Evolutionary conservation across 2,113 vertebrate species (phyloP), one percentile per base, ranked within the genome.

Genomic region (Zeus faber): DNA sequence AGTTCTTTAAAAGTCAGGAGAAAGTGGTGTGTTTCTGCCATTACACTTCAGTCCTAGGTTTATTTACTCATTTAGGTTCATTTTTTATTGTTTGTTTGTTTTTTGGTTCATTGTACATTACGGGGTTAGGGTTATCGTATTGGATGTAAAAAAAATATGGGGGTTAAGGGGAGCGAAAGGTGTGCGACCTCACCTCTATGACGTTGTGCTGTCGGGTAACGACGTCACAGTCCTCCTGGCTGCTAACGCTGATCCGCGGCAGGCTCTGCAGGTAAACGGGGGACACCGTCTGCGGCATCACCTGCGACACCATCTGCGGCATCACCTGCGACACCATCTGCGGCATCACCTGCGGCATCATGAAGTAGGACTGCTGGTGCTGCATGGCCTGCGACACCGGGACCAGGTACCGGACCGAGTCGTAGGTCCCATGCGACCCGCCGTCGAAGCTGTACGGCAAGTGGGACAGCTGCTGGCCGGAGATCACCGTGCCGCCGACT

Each of bases 341-440:
- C 14, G 13, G 45, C 45, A 48, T 48, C 13, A 8, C 21, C 23
- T 48, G 45, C 45, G 22, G 45, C 22, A 24, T 25, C 22, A 47
- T 25, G 11, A 47, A 11, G 22, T 26, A 25, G 46, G 46, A 25
- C 22, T 50, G 47, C 47, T 49, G 49, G 56, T 16, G 58, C 23
- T 27, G 60, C 46, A 26, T 4, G 43, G 21, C 43, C 23, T 58
- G 59, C 51, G 79, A 74, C 9, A 84, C 23, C 6, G 76, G 76
- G 1, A 84, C 45, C 66, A 84, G 69, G 72, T 82, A 80, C 20
- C 76, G 76, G 14, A 81, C 18, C 20, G 72, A 68, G 23, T 71
- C 74, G 29, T 80, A 77, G 23, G 35, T 31, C 57, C 60, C 3
- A 60, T 6, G 11, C 49, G 71, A 10, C 51, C 13, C 45, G 17